These are phyloP conservation scores for Heliconius sara DNA, from an alignment of 2,888 invertebrate genomes.

Conservation along the genomic window DNA sequence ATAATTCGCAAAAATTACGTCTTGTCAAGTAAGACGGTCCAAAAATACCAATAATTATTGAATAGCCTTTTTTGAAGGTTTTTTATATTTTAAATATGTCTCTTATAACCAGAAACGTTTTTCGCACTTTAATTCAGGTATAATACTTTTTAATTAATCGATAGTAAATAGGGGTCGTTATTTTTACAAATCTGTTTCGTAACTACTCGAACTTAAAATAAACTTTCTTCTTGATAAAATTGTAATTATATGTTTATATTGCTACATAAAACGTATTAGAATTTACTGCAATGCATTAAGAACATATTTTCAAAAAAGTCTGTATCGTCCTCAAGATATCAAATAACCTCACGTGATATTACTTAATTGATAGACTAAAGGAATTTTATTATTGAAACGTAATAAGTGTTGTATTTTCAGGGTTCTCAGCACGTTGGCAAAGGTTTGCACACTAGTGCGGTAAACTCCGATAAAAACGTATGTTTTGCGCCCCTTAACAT, in stretches of 20 bases:
- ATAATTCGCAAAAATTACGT: conserved; percentile 14
- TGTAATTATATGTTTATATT: not conserved
- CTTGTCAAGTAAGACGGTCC: conserved; percentile 56
- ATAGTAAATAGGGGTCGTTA: conserved; percentile 8
- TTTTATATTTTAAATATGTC: conserved; percentile 63
- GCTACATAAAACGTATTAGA: not conserved
- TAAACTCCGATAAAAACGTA: conserved; percentile 75
- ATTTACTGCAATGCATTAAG: not conserved
- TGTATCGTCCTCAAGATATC: conserved; percentile 33
- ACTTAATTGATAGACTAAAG: conserved; percentile 31
- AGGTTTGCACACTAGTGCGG: conserved; percentile 75
- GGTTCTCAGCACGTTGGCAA: conserved; percentile 73
- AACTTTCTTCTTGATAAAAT: not conserved
- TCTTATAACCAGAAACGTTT: conserved; percentile 72
- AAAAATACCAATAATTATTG: conserved; percentile 65
- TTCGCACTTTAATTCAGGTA: conserved; percentile 76
- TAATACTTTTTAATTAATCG: conserved; percentile 34
- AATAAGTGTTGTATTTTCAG: conserved; percentile 56
- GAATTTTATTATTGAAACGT: conserved; percentile 16
- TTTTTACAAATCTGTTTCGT: conserved; percentile 67
- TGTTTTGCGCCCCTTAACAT: conserved; percentile 69
- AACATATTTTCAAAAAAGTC: not conserved
- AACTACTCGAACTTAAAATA: conserved; percentile 54
- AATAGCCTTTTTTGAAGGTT: conserved; percentile 61
- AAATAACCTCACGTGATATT: conserved; percentile 54